Evolutionary conservation across 2,888 invertebrate species (phyloP).

Genomic region (Machimus atricapillus): DNA sequence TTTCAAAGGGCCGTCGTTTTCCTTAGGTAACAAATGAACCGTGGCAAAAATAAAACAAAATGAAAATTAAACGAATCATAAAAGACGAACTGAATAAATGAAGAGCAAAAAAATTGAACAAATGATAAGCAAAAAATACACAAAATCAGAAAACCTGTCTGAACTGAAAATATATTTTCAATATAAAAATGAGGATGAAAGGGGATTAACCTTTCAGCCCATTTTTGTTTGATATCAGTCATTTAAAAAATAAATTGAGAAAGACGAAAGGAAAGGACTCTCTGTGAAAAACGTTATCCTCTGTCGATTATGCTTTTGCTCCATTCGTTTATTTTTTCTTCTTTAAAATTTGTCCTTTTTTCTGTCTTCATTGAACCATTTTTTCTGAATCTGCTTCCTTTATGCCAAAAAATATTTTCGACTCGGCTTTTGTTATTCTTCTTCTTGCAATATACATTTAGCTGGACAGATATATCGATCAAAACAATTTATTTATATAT

Average conservation of each 20-base stretch:
- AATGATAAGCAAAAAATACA: neutral
- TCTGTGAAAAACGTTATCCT: neutral
- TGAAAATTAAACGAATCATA: neutral
- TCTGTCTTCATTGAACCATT: neutral
- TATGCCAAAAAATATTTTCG: conserved; percentile 3
- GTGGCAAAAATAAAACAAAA: neutral
- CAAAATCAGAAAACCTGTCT: conserved; percentile 16
- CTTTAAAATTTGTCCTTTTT: conserved; percentile 5
- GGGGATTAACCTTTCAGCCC: conserved; percentile 27
- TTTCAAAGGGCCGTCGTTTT: neutral
- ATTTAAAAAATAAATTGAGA: conserved; percentile 33
- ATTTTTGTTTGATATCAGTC: conserved; percentile 29
- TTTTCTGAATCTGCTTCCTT: neutral
- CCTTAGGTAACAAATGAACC: neutral
- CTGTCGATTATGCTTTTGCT: neutral
- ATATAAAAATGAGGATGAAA: conserved; percentile 25
- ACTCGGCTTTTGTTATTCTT: neutral
- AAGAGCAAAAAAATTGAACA: conserved; percentile 2
- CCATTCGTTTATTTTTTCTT: neutral
- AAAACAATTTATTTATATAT: conserved; percentile 41
- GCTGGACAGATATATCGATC: conserved; percentile 18
- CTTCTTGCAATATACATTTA: conserved; percentile 51
- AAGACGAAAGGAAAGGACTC: conserved; percentile 23
- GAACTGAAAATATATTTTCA: conserved; percentile 13
- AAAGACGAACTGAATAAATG: neutral